Conservation (phyloP, 2,113 vertebrate species). For the Myiopsitta monachus region DNA sequence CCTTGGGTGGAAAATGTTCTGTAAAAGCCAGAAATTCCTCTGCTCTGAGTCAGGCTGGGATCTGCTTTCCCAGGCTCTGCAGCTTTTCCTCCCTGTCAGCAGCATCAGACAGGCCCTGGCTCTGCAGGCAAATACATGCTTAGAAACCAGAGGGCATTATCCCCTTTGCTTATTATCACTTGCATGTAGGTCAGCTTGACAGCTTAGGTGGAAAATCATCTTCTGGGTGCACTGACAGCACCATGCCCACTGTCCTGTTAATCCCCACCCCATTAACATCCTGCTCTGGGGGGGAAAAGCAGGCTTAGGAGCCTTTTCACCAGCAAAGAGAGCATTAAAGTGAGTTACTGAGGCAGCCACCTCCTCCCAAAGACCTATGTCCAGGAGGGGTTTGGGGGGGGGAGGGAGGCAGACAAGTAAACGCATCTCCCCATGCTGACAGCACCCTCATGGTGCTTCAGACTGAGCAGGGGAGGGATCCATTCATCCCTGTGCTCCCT, state of each 20-base stretch:
- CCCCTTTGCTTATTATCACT: constrained; percentile 36
- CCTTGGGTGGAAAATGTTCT: background rate
- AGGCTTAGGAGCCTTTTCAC: background rate
- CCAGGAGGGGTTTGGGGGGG: background rate
- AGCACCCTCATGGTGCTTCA: background rate
- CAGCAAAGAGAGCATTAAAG: background rate
- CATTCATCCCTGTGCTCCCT: background rate
- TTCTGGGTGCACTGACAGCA: background rate
- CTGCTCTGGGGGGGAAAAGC: background rate
- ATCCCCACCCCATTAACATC: background rate
- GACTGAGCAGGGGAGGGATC: background rate
- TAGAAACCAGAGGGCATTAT: constrained; percentile 29
- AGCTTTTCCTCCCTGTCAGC: background rate
- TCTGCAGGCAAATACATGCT: background rate
- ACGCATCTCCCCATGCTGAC: background rate
- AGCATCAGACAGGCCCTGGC: background rate
- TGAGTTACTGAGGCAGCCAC: rapidly evolving
- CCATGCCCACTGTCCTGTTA: background rate
- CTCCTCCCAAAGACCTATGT: background rate
- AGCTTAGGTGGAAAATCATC: constrained; percentile 59
- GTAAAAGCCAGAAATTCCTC: background rate
- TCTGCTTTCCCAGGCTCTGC: background rate
- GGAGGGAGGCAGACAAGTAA: background rate
- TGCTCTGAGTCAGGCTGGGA: background rate
- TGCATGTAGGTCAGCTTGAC: constrained; percentile 51